Percentiles rank a stretch among this genome's conserved stretches.
Evolutionary conservation across 1,140 invertebrate genomes (phyloP).

Genomic region (Bombus terrestris): DNA sequence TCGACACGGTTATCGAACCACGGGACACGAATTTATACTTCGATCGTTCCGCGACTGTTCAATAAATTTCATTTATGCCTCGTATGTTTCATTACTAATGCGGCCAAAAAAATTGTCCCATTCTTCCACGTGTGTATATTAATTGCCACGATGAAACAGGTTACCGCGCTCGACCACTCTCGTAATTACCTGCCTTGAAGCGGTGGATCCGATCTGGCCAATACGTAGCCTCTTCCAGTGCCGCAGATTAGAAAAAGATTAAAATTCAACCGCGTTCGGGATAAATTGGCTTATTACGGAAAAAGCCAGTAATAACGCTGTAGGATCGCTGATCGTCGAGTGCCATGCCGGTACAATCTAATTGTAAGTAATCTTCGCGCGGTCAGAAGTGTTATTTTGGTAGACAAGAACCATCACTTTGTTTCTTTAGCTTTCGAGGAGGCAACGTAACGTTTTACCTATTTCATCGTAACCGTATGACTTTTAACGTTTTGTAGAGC

Average conservation of each 20-base stretch:
- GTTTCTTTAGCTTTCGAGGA: too few species aligned
- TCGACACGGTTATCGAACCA: not conserved
- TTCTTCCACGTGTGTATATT: conserved; percentile 17
- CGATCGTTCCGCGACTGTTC: not conserved
- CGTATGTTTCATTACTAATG: not conserved
- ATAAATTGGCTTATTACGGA: conserved; percentile 30
- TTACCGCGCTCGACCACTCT: conserved; percentile 19
- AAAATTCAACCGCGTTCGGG: conserved; percentile 4
- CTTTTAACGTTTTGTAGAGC: too few species aligned
- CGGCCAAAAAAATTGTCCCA: not conserved
- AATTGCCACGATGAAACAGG: conserved; percentile 24
- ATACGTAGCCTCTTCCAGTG: not conserved
- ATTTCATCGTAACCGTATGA: too few species aligned
- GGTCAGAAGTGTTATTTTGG: not conserved
- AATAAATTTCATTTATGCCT: conserved; percentile 22
- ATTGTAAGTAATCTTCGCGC: conserved; percentile 5
- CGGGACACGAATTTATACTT: not conserved
- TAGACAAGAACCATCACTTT: not conserved
- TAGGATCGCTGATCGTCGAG: not conserved
- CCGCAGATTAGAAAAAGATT: conserved; percentile 32
- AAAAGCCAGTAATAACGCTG: conserved; percentile 10
- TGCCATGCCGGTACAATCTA: not conserved
- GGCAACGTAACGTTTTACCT: too few species aligned
- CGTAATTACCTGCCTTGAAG: conserved; percentile 18
- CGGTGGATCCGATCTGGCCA: not conserved